Base-by-base conservation (phyloP, 2,113 vertebrate species). In the Nesoenas mayeri region DNA sequence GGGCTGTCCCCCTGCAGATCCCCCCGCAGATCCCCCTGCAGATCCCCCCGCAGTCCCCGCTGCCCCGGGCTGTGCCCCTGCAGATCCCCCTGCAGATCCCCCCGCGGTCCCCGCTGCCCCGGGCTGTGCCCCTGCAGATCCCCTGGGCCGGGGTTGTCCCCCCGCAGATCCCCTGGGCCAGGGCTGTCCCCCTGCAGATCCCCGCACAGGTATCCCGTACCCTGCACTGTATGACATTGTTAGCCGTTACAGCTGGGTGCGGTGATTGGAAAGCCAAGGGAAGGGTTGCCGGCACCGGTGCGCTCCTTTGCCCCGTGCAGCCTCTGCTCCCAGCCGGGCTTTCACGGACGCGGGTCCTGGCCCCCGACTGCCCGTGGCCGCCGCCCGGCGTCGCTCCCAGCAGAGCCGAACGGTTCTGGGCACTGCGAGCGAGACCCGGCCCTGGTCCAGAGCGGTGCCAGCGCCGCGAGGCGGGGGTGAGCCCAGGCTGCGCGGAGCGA, bases 361-460 rank as follows among this genome's bases (percentile, higher is more conserved):
- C 42, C 5, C 25, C 84, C 4, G 1, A 5, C 47, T 64, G 69
- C 79, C 73, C 7, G 2, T 47, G 53, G 62, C 57, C 66, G 3
- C 58, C 4, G 36, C 69, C 47, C 0, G 3, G 6, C 40, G 15
- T 5, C 36, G 15, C 5, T 50, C 26, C 1, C 22, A 5, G 44
- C 31, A 16, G 51, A 74, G 38, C n/a, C 42, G 62, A 15, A 44
- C 38, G 1, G n/a, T 48, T n/a, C 61, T 82, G 88, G 75, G 60
- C 75, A 38, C 38, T 8, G 60, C 4, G 32, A 21, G 38, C 5
- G 51, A 32, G 64, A 34, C 51, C 67, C 50, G 78, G 40, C 21
- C 6, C 36, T 62, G 24, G 53, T 53, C 42, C 0, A 8, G 42
- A 8, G 29, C 36, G 8, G 22, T 29, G 60, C 20, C 11, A 11